Evolutionary conservation across 2,113 vertebrate genomes (phyloP).

Genomic region (Cyprinodon variegatus): DNA sequence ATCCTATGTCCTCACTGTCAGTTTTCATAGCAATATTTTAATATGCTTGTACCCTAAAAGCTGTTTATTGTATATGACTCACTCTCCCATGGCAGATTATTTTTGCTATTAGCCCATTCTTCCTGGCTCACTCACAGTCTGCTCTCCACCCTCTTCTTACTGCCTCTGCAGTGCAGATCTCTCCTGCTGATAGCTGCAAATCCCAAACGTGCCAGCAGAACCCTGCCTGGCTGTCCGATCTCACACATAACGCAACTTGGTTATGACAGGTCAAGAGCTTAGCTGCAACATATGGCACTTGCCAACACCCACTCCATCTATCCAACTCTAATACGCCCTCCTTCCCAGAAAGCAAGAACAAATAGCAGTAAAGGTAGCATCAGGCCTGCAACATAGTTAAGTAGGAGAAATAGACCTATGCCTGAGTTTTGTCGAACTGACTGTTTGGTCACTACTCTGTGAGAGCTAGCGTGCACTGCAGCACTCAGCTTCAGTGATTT

Average conservation of each 20-base stretch:
- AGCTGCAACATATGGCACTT: constrained; percentile 23
- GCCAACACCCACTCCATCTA: constrained; percentile 16
- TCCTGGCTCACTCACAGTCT: constrained; percentile 31
- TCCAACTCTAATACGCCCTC: neutral
- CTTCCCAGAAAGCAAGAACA: neutral
- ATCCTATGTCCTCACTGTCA: constrained; percentile 24
- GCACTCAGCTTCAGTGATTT: constrained; percentile 54
- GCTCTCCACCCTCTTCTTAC: constrained; percentile 46
- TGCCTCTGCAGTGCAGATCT: constrained; percentile 81
- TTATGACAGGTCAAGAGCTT: constrained; percentile 35
- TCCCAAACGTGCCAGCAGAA: constrained; percentile 69
- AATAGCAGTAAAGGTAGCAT: neutral
- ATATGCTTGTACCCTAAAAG: constrained; percentile 4
- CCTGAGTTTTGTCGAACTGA: constrained; percentile 35
- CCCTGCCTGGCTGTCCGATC: constrained; percentile 45
- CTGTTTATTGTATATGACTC: constrained; percentile 9
- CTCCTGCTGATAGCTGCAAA: constrained; percentile 76
- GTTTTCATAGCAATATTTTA: constrained; percentile 7
- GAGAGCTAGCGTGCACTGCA: constrained; percentile 35
- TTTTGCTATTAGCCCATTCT: constrained; percentile 33
- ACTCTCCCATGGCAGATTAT: constrained; percentile 29
- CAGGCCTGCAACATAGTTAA: neutral
- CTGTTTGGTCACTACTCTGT: constrained; percentile 35
- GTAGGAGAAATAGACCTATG: constrained; percentile 19
- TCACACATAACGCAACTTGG: constrained; percentile 50